Percentiles rank a stretch among this genome's conserved stretches.
Evolutionary conservation across 1,140 invertebrate species (phyloP).

Genomic region (Brachionus asplanchnoidis): DNA sequence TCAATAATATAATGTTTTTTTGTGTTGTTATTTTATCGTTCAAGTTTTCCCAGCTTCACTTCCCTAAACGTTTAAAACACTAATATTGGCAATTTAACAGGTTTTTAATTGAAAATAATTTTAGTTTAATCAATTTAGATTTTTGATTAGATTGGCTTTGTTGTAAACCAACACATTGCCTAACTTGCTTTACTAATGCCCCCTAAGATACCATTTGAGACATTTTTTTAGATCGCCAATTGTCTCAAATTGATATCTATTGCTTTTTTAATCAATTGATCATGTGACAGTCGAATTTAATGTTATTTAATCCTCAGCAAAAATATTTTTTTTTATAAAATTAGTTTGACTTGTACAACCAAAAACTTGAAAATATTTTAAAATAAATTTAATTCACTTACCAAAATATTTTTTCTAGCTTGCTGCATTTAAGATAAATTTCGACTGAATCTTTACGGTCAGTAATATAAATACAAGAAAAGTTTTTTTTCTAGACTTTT

Average conservation of each 20-base stretch:
- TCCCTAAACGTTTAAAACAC: neutral
- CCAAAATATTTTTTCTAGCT: no score
- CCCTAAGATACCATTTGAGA: neutral
- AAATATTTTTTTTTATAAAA: no score
- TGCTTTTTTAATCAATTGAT: neutral
- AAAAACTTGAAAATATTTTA: no score
- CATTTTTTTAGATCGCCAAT: neutral
- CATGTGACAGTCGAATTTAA: neutral
- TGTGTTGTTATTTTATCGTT: neutral
- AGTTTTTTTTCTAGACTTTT: no score
- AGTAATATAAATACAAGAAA: no score
- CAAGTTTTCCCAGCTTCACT: neutral
- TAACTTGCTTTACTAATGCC: neutral
- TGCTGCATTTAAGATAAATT: no score
- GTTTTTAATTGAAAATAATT: neutral
- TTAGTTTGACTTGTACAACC: no score
- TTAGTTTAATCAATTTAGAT: constrained; percentile 17
- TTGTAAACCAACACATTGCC: neutral
- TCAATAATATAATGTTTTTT: neutral
- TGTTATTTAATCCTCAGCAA: neutral
- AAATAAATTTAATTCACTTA: no score
- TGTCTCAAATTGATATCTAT: neutral
- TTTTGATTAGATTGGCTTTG: neutral
- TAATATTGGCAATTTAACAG: constrained; percentile 29
- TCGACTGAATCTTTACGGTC: no score